Evolutionary conservation across 2,113 vertebrate genomes (phyloP).

Genomic region (Lepisosteus osseus): DNA sequence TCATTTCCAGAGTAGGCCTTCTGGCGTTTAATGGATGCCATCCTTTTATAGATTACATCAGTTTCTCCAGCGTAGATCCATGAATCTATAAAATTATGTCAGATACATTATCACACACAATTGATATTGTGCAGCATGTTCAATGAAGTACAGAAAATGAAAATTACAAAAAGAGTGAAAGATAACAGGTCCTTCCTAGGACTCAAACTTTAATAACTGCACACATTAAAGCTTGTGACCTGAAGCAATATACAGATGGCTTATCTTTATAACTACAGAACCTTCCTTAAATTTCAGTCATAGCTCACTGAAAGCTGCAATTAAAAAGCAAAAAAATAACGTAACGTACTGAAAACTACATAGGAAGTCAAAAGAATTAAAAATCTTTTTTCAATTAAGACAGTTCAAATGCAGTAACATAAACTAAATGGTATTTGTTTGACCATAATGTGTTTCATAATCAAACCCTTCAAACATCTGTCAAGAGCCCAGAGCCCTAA

Average conservation of each 20-base stretch:
- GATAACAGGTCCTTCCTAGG: neutral
- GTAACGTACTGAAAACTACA: neutral
- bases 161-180: neutral
- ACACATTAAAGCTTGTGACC: slow-evolving; percentile 16
- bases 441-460: too few species aligned
- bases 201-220: slow-evolving; percentile 20
- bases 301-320: neutral
- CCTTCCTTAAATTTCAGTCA: neutral
- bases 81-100: slow-evolving; percentile 18
- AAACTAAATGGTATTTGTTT: too few species aligned
- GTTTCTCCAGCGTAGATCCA: slow-evolving; percentile 5
- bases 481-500: too few species aligned
- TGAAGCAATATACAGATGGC: neutral
- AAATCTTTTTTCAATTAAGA: neutral
- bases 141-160: neutral
- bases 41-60: slow-evolving; percentile 15
- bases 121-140: neutral
- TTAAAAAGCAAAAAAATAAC: slow-evolving; percentile 2
- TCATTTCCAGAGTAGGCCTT: neutral
- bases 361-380: neutral
- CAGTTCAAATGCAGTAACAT: neutral
- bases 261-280: neutral
- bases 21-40: slow-evolving; percentile 1
- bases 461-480: too few species aligned
- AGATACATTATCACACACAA: slow-evolving; percentile 12